These are phyloP conservation scores for Synergus gifuensis DNA, from an alignment of 2,888 invertebrate genomes.

Conservation along the genomic window DNA sequence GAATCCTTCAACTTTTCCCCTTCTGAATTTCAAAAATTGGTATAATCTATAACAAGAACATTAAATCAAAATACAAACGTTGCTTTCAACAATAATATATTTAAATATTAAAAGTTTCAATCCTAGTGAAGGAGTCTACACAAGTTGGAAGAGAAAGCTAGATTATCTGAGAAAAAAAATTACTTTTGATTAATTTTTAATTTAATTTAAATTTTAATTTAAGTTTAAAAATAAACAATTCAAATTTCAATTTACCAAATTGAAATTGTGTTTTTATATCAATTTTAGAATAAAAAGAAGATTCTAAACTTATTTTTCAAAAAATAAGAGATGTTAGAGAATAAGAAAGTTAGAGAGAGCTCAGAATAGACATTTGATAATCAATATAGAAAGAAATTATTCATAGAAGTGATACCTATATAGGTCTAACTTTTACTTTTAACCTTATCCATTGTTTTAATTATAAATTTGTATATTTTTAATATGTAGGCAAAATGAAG, in stretches of 20 bases:
- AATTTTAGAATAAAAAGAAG: too few relatives aligned
- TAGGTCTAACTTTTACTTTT: not conserved
- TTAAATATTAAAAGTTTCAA: not conserved
- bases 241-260: too few relatives aligned
- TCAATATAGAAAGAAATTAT: not conserved
- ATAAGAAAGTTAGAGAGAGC: not conserved
- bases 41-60: not conserved
- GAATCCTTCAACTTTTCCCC: not conserved
- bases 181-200: too few relatives aligned
- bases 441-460: not conserved
- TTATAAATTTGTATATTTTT: not conserved
- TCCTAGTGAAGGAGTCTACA: not conserved
- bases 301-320: too few relatives aligned
- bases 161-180: too few relatives aligned
- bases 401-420: not conserved
- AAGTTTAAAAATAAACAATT: too few relatives aligned
- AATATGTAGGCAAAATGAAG: conserved; percentile 13
- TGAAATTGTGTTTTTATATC: too few relatives aligned
- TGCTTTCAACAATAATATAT: not conserved
- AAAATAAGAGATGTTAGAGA: too few relatives aligned
- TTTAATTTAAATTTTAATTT: too few relatives aligned
- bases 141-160: too few relatives aligned
- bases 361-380: not conserved
- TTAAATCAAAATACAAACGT: not conserved
- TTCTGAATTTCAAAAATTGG: not conserved